phyloP scores from a whole-genome alignment of 64 coral and sea anemone species.

The Montipora capricornis region DNA sequence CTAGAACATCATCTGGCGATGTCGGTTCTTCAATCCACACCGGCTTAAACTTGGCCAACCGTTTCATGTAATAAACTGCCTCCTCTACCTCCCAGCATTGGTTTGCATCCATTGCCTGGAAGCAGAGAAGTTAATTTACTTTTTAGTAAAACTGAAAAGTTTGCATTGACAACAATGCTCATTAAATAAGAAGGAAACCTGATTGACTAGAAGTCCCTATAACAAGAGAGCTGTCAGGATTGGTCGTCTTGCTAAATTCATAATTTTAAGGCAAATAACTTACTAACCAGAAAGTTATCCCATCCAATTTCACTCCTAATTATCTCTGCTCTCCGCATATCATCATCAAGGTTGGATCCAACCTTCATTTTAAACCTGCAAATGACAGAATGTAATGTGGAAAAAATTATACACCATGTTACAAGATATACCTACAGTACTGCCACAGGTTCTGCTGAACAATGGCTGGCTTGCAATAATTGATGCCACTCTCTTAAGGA shows the following conservation, averaged over 20 bases:
- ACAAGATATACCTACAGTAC: too few species aligned
- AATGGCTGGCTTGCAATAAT: background rate
- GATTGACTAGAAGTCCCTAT: too few species aligned
- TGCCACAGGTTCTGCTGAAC: too few species aligned
- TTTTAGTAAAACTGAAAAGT: too few species aligned
- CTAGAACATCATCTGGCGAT: slow-evolving; percentile 96
- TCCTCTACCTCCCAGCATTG: slow-evolving; percentile 92
- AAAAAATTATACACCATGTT: background rate
- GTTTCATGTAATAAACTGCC: slow-evolving; percentile 87
- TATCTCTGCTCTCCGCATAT: slow-evolving; percentile 85
- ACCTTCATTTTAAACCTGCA: slow-evolving; percentile 98
- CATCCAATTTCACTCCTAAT: slow-evolving; percentile 87
- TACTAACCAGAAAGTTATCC: slow-evolving; percentile 88
- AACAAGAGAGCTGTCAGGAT: too few species aligned
- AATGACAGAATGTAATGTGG: background rate
- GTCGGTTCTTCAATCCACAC: slow-evolving; percentile 99
- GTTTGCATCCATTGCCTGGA: slow-evolving; percentile 96
- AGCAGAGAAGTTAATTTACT: too few species aligned
- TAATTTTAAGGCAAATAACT: background rate
- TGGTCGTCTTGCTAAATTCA: too few species aligned
- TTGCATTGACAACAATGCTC: too few species aligned
- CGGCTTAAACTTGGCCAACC: slow-evolving; percentile 89
- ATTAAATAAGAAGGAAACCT: too few species aligned
- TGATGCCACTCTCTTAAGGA: background rate
- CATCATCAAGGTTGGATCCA: slow-evolving; percentile 84